Conservation (phyloP, 2,888 invertebrate genomes). For the Stenurella melanura region DNA sequence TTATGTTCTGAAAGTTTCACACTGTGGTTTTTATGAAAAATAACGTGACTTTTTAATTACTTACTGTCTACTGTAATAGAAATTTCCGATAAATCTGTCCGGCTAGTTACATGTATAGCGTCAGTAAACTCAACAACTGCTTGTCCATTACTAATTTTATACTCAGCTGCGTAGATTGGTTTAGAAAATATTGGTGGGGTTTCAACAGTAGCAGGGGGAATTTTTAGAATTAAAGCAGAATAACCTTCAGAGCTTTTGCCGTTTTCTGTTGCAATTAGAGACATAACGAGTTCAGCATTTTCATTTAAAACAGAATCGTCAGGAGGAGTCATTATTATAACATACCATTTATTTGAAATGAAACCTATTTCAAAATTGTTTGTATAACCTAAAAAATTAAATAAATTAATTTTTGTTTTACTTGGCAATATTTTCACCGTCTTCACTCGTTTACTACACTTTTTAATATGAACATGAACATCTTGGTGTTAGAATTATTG, state of each 20-base stretch:
- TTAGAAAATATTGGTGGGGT: constrained; percentile 51
- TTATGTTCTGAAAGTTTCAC: background rate
- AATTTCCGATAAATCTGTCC: constrained; percentile 3
- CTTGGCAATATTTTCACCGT: background rate
- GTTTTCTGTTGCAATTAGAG: constrained; percentile 25
- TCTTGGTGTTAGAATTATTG: no score
- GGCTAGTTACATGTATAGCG: constrained; percentile 15
- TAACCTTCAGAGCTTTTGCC: constrained; percentile 3
- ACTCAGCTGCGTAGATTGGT: constrained; percentile 43
- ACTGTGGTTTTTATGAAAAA: background rate
- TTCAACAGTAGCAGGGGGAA: constrained; percentile 31
- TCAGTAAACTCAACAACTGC: background rate
- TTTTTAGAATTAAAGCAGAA: constrained; percentile 49
- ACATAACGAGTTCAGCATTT: constrained; percentile 27
- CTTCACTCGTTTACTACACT: no score
- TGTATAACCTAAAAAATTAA: background rate
- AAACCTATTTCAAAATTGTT: constrained; percentile 10
- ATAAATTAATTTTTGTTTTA: background rate
- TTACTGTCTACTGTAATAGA: constrained; percentile 27
- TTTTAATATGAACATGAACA: no score
- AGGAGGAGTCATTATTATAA: background rate
- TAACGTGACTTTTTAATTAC: background rate
- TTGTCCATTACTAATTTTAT: background rate
- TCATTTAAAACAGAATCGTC: constrained; percentile 4
- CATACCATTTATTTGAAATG: constrained; percentile 11